phyloP scores from a whole-genome alignment of 2,888 invertebrate genomes.

The Phortica magna region DNA sequence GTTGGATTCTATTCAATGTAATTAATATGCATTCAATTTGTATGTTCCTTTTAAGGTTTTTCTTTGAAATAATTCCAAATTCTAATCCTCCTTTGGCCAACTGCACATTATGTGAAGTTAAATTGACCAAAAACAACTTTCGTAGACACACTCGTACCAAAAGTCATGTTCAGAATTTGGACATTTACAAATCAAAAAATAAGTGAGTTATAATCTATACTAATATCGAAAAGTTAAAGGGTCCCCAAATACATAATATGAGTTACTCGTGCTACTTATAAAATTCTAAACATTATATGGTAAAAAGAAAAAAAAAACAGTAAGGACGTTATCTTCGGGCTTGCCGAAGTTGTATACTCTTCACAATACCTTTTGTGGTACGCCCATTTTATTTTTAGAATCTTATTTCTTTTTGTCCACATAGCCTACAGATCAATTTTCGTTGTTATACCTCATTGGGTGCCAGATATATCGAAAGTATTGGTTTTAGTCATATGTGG shows the following conservation, averaged over 20 bases:
- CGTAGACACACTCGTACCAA: constrained; percentile 52
- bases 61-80: constrained; percentile 27
- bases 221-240: background rate
- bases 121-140: constrained; percentile 51
- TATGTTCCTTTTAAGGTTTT: constrained; percentile 36
- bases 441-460: no score
- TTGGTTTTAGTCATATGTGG: no score
- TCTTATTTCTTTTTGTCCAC: no score
- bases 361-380: no score
- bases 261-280: no score
- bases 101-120: constrained; percentile 55
- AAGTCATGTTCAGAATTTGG: constrained; percentile 45
- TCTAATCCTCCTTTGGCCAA: constrained; percentile 55
- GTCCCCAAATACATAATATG: constrained; percentile 35
- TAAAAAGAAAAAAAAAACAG: no score
- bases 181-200: background rate
- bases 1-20: background rate
- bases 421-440: no score
- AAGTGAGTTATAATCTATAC: constrained; percentile 32
- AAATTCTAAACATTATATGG: no score
- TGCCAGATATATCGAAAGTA: no score
- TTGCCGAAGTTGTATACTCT: no score
- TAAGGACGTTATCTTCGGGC: no score
- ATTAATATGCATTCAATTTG: background rate
- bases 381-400: no score